phyloP scores from a whole-genome alignment of 2,113 vertebrate species.

The Corythaeola cristata region DNA sequence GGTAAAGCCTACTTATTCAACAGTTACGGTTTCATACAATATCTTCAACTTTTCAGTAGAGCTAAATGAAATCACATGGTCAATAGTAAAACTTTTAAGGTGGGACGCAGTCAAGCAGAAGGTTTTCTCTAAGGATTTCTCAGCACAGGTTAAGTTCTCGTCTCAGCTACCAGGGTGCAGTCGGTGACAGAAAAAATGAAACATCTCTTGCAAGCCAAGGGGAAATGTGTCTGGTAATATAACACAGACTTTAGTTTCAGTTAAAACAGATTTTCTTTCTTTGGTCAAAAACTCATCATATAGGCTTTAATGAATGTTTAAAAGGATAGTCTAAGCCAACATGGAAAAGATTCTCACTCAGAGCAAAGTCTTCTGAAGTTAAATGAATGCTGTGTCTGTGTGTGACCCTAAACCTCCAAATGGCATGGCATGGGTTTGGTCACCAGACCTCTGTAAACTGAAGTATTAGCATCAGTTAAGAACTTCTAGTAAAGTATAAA shows the following conservation, averaged over 20 bases:
- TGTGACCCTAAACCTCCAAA: neutral
- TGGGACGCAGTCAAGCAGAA: neutral
- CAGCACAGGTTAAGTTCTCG: neutral
- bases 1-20: neutral
- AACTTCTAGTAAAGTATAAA: neutral
- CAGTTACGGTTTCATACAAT: neutral
- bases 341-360: neutral
- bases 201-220: neutral
- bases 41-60: neutral
- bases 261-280: neutral
- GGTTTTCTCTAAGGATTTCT: neutral
- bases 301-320: neutral
- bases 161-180: neutral
- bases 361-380: neutral
- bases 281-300: neutral
- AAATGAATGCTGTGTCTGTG: neutral
- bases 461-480: neutral
- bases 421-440: fast-evolving
- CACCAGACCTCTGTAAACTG: neutral
- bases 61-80: neutral
- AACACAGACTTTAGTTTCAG: neutral
- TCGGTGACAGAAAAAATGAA: neutral
- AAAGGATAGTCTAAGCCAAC: neutral
- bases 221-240: neutral
- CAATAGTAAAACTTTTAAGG: neutral